phyloP scores from a whole-genome alignment of 1,140 invertebrate genomes.

The Coelopa frigida region DNA sequence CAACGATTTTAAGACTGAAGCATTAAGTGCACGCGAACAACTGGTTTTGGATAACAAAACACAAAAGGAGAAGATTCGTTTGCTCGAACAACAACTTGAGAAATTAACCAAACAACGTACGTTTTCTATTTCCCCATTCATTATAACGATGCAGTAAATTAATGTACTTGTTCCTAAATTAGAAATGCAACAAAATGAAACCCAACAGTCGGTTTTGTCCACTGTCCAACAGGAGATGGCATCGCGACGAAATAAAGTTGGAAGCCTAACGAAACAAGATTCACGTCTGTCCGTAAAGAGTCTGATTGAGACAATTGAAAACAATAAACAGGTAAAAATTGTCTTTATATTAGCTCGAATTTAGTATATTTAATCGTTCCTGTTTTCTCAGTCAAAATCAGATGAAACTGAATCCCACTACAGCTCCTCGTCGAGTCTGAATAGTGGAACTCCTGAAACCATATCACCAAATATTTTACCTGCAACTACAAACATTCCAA shows the following conservation, averaged over 20 bases:
- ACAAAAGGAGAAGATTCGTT: slow-evolving; percentile 67
- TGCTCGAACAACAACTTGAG: slow-evolving; percentile 72
- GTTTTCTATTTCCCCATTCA: slow-evolving; percentile 8
- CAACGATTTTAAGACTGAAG: slow-evolving; percentile 89
- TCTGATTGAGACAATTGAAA: slow-evolving; percentile 84
- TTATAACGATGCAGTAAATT: neutral
- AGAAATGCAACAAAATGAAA: slow-evolving; percentile 46
- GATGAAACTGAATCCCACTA: slow-evolving; percentile 38
- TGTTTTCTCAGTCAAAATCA: slow-evolving; percentile 28
- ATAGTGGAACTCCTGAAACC: slow-evolving; percentile 36
- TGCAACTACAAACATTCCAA: slow-evolving; percentile 4
- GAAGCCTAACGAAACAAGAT: slow-evolving; percentile 57
- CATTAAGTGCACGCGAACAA: slow-evolving; percentile 72
- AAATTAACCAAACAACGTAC: slow-evolving; percentile 50
- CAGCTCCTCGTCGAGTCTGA: slow-evolving; percentile 46
- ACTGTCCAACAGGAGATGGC: slow-evolving; percentile 54
- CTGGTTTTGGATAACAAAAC: slow-evolving; percentile 74
- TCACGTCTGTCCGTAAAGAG: slow-evolving; percentile 79
- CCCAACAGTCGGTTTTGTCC: slow-evolving; percentile 48
- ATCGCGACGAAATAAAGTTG: slow-evolving; percentile 52
- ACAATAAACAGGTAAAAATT: slow-evolving; percentile 53
- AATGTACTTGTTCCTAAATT: neutral
- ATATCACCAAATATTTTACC: slow-evolving; percentile 32
- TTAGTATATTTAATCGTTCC: neutral
- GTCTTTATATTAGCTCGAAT: neutral